phyloP scores from a whole-genome alignment of 2,888 invertebrate genomes.

The Miltochrista miniata region DNA sequence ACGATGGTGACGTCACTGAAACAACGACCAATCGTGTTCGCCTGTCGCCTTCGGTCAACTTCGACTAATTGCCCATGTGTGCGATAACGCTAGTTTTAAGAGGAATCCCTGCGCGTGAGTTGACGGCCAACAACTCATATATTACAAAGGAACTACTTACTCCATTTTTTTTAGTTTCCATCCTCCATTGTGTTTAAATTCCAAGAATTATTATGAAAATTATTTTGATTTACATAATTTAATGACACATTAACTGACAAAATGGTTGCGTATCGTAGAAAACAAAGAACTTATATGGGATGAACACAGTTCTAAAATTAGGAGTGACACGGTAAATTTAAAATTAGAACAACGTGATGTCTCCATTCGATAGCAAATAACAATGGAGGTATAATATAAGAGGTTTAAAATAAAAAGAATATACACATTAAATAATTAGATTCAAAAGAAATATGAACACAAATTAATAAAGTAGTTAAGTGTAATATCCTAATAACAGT shows the following conservation, averaged over 20 bases:
- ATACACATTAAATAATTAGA: too few species aligned
- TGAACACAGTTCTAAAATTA: neutral
- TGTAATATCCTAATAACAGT: too few species aligned
- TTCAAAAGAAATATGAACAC: too few species aligned
- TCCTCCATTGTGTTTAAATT: too few species aligned
- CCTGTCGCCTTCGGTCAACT: slow-evolving; percentile 81
- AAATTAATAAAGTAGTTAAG: too few species aligned
- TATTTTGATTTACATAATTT: neutral
- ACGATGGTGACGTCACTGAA: slow-evolving; percentile 77
- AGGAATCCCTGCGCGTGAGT: slow-evolving; percentile 75
- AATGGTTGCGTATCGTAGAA: neutral
- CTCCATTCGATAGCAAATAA: neutral
- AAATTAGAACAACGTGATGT: neutral
- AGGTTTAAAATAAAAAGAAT: too few species aligned
- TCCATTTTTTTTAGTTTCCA: neutral
- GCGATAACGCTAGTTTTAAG: slow-evolving; percentile 77
- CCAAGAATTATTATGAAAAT: neutral
- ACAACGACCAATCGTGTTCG: slow-evolving; percentile 71
- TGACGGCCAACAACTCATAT: slow-evolving; percentile 45
- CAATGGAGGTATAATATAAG: too few species aligned
- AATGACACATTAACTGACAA: too few species aligned
- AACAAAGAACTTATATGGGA: neutral
- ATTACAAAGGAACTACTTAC: slow-evolving; percentile 18
- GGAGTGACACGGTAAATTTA: neutral
- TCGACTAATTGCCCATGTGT: slow-evolving; percentile 83